These are phyloP conservation scores for Macrosiphum euphorbiae DNA, from an alignment of 2,888 invertebrate species.

Conservation along the genomic window DNA sequence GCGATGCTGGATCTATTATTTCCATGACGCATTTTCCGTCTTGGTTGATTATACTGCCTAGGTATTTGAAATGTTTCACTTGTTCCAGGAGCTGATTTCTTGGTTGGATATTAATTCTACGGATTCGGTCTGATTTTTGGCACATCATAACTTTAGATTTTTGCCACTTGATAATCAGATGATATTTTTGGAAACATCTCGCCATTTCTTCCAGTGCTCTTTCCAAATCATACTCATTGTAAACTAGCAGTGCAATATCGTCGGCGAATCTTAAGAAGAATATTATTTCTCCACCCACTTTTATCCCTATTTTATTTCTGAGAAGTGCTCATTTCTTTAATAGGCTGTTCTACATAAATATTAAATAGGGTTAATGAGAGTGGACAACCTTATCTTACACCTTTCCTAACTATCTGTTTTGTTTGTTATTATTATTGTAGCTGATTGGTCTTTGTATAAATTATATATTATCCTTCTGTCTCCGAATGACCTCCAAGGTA, in stretches of 20 bases:
- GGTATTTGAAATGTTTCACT: too few species aligned
- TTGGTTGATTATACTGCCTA: too few species aligned
- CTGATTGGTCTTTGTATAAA: slow-evolving; percentile 52
- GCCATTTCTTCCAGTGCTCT: not conserved
- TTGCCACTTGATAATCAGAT: slow-evolving; percentile 40
- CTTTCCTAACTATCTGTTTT: slow-evolving; percentile 31
- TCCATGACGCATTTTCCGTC: not conserved
- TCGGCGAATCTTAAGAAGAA: slow-evolving; percentile 16
- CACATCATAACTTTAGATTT: slow-evolving; percentile 36
- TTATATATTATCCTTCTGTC: slow-evolving; percentile 49
- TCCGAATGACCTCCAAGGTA: too few species aligned
- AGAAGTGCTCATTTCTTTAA: slow-evolving; percentile 20
- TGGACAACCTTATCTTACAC: not conserved
- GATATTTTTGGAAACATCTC: slow-evolving; percentile 29
- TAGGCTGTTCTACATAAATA: slow-evolving; percentile 46
- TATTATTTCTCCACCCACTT: slow-evolving; percentile 24
- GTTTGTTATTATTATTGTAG: slow-evolving; percentile 36
- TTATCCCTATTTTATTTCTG: slow-evolving; percentile 32
- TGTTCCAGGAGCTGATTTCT: not conserved
- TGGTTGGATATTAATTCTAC: slow-evolving; percentile 8
- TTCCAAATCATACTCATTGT: not conserved
- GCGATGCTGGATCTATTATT: not conserved
- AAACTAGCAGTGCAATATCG: slow-evolving; percentile 26
- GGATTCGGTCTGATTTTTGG: slow-evolving; percentile 18
- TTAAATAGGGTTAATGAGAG: slow-evolving; percentile 40